Conservation (phyloP, 2,888 invertebrate genomes). For the Uropetala carovei region DNA sequence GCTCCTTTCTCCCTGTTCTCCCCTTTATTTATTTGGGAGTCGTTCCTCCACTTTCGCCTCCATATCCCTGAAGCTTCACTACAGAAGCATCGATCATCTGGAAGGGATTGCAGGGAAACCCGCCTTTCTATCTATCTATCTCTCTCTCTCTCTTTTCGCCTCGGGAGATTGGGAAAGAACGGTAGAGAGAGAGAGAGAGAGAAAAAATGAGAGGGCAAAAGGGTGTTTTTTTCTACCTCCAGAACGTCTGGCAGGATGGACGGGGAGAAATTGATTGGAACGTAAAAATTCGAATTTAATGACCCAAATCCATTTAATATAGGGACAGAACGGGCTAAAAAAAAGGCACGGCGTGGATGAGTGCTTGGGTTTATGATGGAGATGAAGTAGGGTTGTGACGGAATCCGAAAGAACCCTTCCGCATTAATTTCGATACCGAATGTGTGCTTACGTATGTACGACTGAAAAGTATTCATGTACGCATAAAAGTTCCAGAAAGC, state of each 20-base stretch:
- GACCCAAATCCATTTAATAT: slow-evolving; percentile 22
- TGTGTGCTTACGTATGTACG: too few relatives aligned
- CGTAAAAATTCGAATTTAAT: slow-evolving; percentile 45
- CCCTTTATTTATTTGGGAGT: too few relatives aligned
- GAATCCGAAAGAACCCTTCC: too few relatives aligned
- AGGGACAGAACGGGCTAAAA: background rate
- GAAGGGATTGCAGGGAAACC: background rate
- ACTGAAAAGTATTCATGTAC: too few relatives aligned
- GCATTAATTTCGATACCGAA: too few relatives aligned
- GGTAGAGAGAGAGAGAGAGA: background rate
- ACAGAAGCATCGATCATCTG: slow-evolving; percentile 26
- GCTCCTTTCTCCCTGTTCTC: too few relatives aligned
- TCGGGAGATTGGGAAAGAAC: background rate
- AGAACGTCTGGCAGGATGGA: slow-evolving; percentile 37
- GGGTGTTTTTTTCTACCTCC: slow-evolving; percentile 23
- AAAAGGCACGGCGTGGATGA: background rate
- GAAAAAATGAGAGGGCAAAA: background rate
- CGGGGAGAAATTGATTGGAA: slow-evolving; percentile 8
- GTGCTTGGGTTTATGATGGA: background rate
- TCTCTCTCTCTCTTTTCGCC: background rate
- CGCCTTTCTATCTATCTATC: background rate
- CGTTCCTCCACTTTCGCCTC: too few relatives aligned
- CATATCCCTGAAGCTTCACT: background rate
- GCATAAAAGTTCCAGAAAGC: too few relatives aligned
- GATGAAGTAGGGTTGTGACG: background rate